These are phyloP conservation scores for Solenodon paradoxus DNA, from an alignment of 2,113 vertebrate genomes.

Conservation along the genomic window DNA sequence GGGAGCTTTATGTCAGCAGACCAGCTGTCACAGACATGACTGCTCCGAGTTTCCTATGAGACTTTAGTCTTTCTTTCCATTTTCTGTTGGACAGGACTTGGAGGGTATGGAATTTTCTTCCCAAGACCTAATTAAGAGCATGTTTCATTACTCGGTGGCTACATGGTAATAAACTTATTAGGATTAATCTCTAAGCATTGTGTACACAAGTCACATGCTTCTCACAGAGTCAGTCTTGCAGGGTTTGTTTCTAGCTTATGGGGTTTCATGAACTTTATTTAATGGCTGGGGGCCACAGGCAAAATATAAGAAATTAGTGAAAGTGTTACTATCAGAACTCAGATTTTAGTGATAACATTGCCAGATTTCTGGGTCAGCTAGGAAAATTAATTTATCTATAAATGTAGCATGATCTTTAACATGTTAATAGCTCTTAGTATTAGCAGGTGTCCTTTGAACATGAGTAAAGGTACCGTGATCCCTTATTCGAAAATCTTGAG, in stretches of 20 bases:
- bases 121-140: background rate
- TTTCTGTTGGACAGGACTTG: background rate
- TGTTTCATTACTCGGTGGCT: background rate
- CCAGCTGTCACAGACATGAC: background rate
- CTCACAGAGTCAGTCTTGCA: background rate
- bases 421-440: conserved; percentile 1
- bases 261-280: background rate
- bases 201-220: background rate
- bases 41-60: background rate
- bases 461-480: background rate
- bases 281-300: background rate
- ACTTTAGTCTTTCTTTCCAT: background rate
- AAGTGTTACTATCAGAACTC: background rate
- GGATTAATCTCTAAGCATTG: background rate
- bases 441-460: background rate
- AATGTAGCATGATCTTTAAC: background rate
- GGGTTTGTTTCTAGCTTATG: background rate
- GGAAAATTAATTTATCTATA: background rate
- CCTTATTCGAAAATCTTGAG: background rate
- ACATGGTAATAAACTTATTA: background rate
- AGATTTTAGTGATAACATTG: conserved; percentile 33
- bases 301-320: background rate
- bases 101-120: conserved; percentile 26
- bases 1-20: background rate
- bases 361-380: background rate